phyloP scores from a whole-genome alignment of 2,797 vertebrate species.

The Sebastes itinus region DNA sequence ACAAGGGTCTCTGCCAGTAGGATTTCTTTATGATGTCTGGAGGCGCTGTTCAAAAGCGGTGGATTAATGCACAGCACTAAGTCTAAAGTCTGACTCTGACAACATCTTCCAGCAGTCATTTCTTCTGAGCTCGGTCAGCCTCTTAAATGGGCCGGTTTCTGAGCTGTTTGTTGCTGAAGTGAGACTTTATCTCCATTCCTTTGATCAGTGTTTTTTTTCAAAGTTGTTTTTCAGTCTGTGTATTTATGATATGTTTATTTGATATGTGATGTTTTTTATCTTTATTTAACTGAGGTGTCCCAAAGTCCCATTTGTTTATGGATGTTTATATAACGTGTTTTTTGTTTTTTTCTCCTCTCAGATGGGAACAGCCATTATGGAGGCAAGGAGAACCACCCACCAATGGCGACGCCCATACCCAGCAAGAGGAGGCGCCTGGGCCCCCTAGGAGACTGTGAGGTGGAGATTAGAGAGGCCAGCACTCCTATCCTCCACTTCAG shows the following conservation, averaged over 20 bases:
- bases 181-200: conserved; percentile 1
- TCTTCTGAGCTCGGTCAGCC: conserved; percentile 32
- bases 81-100: conserved; percentile 35
- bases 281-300: not conserved
- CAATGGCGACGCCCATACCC: conserved; percentile 40
- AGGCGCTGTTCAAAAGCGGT: conserved; percentile 42
- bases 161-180: conserved; percentile 23
- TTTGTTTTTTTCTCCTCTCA: conserved; percentile 30
- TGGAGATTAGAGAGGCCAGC: conserved; percentile 71
- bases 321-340: conserved; percentile 13
- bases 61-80: conserved; percentile 44
- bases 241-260: conserved; percentile 3
- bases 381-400: conserved; percentile 76
- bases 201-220: conserved; percentile 18
- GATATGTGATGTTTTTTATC: conserved; percentile 6
- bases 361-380: conserved; percentile 44
- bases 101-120: conserved; percentile 26
- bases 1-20: conserved; percentile 44
- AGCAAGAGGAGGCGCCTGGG: conserved; percentile 73
- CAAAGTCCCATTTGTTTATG: conserved; percentile 30
- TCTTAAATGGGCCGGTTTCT: conserved; percentile 21
- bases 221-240: not conserved
- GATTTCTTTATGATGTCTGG: conserved; percentile 59
- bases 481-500: conserved; percentile 35
- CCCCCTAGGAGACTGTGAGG: conserved; percentile 45